Evolutionary conservation across 2,113 vertebrate genomes (phyloP), one percentile per base, ranked within the genome.

Genomic region (Marmota monax): DNA sequence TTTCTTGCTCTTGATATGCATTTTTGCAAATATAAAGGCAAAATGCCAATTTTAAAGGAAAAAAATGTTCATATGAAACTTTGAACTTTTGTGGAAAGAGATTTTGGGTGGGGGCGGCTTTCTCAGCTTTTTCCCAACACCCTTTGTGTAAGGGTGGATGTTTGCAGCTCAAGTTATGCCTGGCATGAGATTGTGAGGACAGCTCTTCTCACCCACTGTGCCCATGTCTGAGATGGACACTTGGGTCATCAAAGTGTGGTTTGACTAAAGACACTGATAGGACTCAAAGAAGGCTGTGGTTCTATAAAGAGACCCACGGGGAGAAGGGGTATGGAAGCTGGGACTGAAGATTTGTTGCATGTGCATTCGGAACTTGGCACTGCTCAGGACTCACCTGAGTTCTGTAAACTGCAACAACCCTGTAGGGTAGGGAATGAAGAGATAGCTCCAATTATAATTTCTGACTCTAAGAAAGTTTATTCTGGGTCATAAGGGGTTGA

Each of bases 11-110:
- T 73, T 84, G n/a, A n/a, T 84, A 58, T 8, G 53, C 5, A 67
- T 37, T 42, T 70, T 65, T 87, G 8, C 20, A 73, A 76, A 65
- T 77, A 37, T 17, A 34, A 27, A 73, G 67, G 73, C 17, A 88
- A 95, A 82, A 79, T 84, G 78, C 29, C 82, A 88, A 27, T 67
- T 96, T 74, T 88, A 74, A 82, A 65, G 42, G 42, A 13, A 37
- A 88, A 78, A 94, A n/a, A 51, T 51, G 29, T 89, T 94, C 23
- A 53, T 0, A 1, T 83, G 63, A 69, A 88, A 58, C 39, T 93
- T 93, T 11, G 67, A 25, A 82, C 16, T n/a, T 91, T 37, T 9
- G 9, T 74, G 65, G 63, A 86, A 95, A 90, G 74, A 83, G 69
- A 2, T 23, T 74, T 90, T 74, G 69, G 7, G 22, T 13, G 7